Base-by-base conservation (phyloP, 2,888 invertebrate species). In the Mechanitis messenoides region DNA sequence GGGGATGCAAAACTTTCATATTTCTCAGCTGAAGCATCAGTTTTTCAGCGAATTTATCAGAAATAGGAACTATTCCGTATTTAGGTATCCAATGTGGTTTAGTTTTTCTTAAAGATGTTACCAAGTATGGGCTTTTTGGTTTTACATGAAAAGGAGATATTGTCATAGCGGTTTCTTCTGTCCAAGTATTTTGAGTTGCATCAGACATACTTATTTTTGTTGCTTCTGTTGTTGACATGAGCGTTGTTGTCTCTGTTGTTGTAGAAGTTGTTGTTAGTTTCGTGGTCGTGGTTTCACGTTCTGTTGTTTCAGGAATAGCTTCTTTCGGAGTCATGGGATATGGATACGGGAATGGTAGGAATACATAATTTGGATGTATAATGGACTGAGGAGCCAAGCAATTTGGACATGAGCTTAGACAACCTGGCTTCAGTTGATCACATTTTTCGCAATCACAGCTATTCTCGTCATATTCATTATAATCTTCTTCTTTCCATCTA, bases 21-120 rank as follows among this genome's bases (percentile, higher is more conserved):
- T 71, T 70, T 47, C 77, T 70, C 33, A 82, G 62, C 53, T 81
- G 77, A 20, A 75, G 67, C 72, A 83, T 74, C 12, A 84, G 69
- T 57, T 76, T 83, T 59, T 76, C 74, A 1, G 83, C 82, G 4
- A 84, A 69, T 35, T 74, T 73, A 50, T 84, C 77, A n/a, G 83
- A 77, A 54, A 85, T 79, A 0, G 83, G 84, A 3, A 85, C 75
- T 45, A 85, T 79, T n/a, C 83, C 83, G 63, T 77, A 83, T 59
- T 79, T 83, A 0, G 85, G 79, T 54, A 79, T 67, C 78, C 78
- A 78, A 33, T 78, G 72, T 0, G 80, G 75, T 61, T 78, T 79
- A 0, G 76, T 80, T 54, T 74, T 74, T 54, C 80, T 72, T 33
- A 80, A 53, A 11, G 78, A 67, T 5, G 79, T 75, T 60, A 79